These are phyloP conservation scores for Drosophila planitibia DNA, from an alignment of 2,888 invertebrate genomes.

Conservation along the genomic window DNA sequence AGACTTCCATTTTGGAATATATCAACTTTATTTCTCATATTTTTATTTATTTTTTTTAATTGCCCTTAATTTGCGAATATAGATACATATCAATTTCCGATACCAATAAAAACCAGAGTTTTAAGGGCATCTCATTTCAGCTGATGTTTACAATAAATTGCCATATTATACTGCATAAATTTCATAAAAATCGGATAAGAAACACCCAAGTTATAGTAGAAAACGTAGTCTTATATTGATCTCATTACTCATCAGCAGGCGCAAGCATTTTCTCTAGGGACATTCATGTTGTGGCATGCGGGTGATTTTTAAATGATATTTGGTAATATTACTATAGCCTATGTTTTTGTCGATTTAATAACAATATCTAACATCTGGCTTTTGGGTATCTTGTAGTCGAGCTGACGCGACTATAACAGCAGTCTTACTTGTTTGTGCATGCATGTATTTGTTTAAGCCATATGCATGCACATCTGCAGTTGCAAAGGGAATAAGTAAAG, in stretches of 20 bases:
- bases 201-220: neutral
- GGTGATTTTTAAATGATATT: neutral
- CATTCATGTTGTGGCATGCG: too few relatives aligned
- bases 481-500: slow-evolving; percentile 56
- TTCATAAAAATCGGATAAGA: neutral
- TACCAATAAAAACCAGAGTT: neutral
- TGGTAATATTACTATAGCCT: neutral
- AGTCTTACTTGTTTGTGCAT: slow-evolving; percentile 2
- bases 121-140: neutral
- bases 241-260: too few relatives aligned
- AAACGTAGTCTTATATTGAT: neutral
- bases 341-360: neutral
- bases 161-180: neutral
- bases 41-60: slow-evolving; percentile 6
- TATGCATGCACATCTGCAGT: slow-evolving; percentile 58
- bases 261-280: neutral
- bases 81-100: neutral
- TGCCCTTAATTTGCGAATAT: neutral
- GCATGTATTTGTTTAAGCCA: slow-evolving; percentile 53
- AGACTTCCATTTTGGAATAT: neutral
- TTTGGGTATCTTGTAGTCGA: neutral
- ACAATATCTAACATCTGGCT: neutral
- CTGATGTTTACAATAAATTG: neutral
- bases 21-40: slow-evolving; percentile 16
- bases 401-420: neutral